Evolutionary conservation across 2,113 vertebrate genomes (phyloP).

Genomic region (Vireo altiloquus): DNA sequence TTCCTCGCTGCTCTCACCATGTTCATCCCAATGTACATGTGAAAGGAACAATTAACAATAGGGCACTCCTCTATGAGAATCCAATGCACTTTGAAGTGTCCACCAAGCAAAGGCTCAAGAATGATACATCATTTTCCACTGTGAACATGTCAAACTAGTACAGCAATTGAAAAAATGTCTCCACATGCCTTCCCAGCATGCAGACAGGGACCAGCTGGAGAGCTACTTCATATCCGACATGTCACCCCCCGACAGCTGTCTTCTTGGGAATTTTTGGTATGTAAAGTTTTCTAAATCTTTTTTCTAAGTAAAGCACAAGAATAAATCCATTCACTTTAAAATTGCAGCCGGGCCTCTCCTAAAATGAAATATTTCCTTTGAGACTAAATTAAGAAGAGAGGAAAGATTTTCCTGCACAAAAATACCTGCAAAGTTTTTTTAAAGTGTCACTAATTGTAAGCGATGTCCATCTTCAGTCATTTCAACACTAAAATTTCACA

Average conservation of each 20-base stretch:
- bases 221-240: slow-evolving; percentile 66
- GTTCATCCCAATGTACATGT: slow-evolving; percentile 83
- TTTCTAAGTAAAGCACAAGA: background rate
- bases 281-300: background rate
- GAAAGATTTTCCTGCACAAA: background rate
- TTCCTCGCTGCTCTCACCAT: slow-evolving; percentile 76
- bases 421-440: background rate
- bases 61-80: slow-evolving; percentile 73
- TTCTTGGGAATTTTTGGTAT: slow-evolving; percentile 52
- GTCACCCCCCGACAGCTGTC: slow-evolving; percentile 57
- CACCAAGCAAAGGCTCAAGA: slow-evolving; percentile 71
- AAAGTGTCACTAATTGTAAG: background rate
- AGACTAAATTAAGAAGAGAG: background rate
- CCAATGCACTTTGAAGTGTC: slow-evolving; percentile 83
- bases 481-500: background rate
- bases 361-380: background rate
- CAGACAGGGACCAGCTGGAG: slow-evolving; percentile 70
- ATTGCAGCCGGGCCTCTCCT: background rate
- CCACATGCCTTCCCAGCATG: slow-evolving; percentile 74
- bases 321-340: slow-evolving; percentile 4
- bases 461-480: background rate
- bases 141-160: slow-evolving; percentile 67
- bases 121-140: slow-evolving; percentile 79
- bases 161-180: slow-evolving; percentile 71
- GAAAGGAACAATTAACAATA: slow-evolving; percentile 90